A percentile compares a stretch with the other conserved stretches of the same genome.
Evolutionary conservation across 2,797 vertebrate genomes (phyloP).

Genomic region (Choloepus didactylus): DNA sequence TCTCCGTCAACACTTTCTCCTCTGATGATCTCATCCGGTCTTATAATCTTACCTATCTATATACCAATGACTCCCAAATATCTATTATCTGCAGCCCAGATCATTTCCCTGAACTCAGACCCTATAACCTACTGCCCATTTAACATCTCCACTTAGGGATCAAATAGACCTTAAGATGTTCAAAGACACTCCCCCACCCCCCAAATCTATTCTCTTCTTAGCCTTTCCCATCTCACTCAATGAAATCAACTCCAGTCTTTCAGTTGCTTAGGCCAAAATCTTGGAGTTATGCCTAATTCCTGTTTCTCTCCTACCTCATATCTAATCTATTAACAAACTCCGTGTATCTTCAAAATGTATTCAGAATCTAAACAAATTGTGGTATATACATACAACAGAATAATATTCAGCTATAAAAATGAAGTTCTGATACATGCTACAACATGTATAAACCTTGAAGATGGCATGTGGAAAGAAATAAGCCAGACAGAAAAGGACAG

Average conservation of each 20-base stretch:
- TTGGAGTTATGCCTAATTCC: not conserved
- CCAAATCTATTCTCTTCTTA: not conserved
- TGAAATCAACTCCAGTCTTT: not conserved
- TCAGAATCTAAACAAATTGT: too few relatives aligned
- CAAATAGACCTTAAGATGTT: not conserved
- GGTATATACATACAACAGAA: too few relatives aligned
- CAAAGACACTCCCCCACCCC: not conserved
- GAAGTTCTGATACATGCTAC: too few relatives aligned
- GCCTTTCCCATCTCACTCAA: not conserved
- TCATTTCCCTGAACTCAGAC: not conserved
- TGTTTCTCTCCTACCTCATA: not conserved
- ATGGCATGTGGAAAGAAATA: too few relatives aligned
- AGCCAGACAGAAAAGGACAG: too few relatives aligned
- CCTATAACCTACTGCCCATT: not conserved
- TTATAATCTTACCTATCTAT: not conserved
- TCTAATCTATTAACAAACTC: not conserved
- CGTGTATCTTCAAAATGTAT: not conserved
- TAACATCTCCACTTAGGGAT: not conserved
- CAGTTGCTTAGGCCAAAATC: not conserved
- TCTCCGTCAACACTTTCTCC: not conserved
- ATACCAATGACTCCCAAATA: not conserved
- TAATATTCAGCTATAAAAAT: too few relatives aligned
- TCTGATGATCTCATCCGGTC: not conserved
- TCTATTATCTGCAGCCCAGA: not conserved
- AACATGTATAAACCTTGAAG: too few relatives aligned